These are phyloP conservation scores for Leptinotarsa rubiginosa DNA, from an alignment of 2,888 invertebrate species.

Conservation along the genomic window DNA sequence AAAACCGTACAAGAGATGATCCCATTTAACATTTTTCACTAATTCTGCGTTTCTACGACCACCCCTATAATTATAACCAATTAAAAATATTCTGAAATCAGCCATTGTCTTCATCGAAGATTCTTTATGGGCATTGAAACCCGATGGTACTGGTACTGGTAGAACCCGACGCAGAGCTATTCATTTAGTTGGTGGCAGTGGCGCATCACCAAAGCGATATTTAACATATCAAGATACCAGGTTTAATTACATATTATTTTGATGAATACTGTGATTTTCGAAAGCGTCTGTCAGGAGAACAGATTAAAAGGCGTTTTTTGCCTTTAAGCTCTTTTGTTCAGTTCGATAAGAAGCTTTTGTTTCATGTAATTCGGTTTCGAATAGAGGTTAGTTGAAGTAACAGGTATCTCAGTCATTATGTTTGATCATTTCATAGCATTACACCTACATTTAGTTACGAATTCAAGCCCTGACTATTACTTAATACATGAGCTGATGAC, in stretches of 20 bases:
- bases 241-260: slow-evolving; percentile 65
- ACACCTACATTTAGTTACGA: not conserved
- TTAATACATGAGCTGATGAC: too few relatives aligned
- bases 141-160: slow-evolving; percentile 28
- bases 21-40: slow-evolving; percentile 39
- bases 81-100: slow-evolving; percentile 43
- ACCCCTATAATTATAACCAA: slow-evolving; percentile 46
- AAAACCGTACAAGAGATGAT: not conserved
- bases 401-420: not conserved
- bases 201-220: slow-evolving; percentile 61
- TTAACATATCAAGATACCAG: slow-evolving; percentile 64
- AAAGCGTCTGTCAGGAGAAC: slow-evolving; percentile 58
- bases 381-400: slow-evolving; percentile 34
- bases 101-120: slow-evolving; percentile 39
- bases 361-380: slow-evolving; percentile 48
- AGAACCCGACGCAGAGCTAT: slow-evolving; percentile 47
- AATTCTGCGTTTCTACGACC: slow-evolving; percentile 34
- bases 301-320: slow-evolving; percentile 46
- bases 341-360: slow-evolving; percentile 43
- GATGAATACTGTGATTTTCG: slow-evolving; percentile 62
- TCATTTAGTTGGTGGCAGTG: slow-evolving; percentile 62
- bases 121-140: slow-evolving; percentile 37
- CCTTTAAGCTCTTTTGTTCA: slow-evolving; percentile 34
- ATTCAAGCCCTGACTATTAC: not conserved
- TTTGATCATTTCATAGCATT: not conserved